These are phyloP conservation scores for Psittacula echo DNA, from an alignment of 2,797 vertebrate genomes.

Conservation along the genomic window DNA sequence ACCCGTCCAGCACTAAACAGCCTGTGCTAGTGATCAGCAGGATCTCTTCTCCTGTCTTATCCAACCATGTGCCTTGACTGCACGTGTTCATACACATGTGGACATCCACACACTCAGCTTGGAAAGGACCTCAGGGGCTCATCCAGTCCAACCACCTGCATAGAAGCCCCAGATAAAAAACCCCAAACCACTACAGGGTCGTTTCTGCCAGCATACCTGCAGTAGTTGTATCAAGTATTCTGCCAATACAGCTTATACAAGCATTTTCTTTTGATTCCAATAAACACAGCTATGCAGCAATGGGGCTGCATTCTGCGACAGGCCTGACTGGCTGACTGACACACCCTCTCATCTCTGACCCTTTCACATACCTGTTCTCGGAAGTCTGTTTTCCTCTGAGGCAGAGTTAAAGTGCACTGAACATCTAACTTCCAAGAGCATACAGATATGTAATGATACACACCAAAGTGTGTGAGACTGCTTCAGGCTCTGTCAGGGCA, in stretches of 20 bases:
- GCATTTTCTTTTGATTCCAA: not conserved
- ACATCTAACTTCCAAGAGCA: not conserved
- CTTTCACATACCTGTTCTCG: not conserved
- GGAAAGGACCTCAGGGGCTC: not conserved
- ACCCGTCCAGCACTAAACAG: not conserved
- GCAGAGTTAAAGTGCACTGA: not conserved
- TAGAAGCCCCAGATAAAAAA: not conserved
- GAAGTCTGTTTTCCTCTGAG: not conserved
- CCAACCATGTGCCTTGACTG: not conserved
- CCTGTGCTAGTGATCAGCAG: not conserved
- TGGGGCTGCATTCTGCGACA: not conserved
- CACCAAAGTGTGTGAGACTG: not conserved
- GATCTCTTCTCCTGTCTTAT: not conserved
- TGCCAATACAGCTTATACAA: not conserved
- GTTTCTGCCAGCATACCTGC: not conserved
- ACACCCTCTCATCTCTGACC: not conserved
- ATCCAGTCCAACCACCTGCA: not conserved
- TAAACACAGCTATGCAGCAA: not conserved
- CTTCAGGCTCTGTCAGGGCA: not conserved
- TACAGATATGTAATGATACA: not conserved
- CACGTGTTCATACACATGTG: not conserved
- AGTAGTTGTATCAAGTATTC: not conserved
- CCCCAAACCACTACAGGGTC: not conserved
- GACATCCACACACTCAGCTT: rapidly evolving
- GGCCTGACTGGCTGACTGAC: not conserved